These are phyloP conservation scores for Philereme transversata DNA, from an alignment of 2,888 invertebrate species.

Conservation along the genomic window DNA sequence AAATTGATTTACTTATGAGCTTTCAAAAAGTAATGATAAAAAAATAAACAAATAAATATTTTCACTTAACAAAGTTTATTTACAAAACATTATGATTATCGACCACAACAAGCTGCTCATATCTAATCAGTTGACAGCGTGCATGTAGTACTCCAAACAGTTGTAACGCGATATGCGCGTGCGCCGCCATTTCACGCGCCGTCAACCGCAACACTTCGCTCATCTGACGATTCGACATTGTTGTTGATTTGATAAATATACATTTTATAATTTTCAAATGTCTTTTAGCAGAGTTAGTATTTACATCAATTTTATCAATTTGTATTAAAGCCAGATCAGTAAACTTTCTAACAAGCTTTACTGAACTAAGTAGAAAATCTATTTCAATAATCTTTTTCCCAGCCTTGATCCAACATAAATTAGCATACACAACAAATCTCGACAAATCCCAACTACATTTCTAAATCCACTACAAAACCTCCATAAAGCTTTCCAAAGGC, in stretches of 20 bases:
- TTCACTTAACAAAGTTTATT: too few species aligned
- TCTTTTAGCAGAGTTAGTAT: not conserved
- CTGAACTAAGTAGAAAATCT: not conserved
- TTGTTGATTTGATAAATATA: slow-evolving; percentile 13
- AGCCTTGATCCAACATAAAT: slow-evolving; percentile 25
- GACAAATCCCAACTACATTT: slow-evolving; percentile 30
- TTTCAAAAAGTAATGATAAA: too few species aligned
- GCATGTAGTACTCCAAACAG: slow-evolving; percentile 5
- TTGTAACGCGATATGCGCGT: slow-evolving; percentile 36
- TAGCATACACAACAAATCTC: slow-evolving; percentile 22
- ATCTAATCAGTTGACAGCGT: slow-evolving; percentile 7
- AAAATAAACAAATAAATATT: too few species aligned
- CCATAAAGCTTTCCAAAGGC: slow-evolving; percentile 42
- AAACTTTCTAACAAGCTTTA: not conserved
- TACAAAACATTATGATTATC: not conserved
- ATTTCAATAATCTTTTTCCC: slow-evolving; percentile 8
- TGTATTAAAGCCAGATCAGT: not conserved
- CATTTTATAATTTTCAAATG: not conserved
- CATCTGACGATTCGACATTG: slow-evolving; percentile 16
- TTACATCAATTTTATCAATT: not conserved
- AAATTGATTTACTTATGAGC: too few species aligned
- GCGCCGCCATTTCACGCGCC: slow-evolving; percentile 45
- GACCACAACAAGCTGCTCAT: slow-evolving; percentile 6
- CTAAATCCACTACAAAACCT: slow-evolving; percentile 38
- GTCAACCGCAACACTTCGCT: slow-evolving; percentile 34